These are phyloP conservation scores for Pycnonotus jocosus DNA, from an alignment of 2,113 vertebrate species.

Conservation along the genomic window DNA sequence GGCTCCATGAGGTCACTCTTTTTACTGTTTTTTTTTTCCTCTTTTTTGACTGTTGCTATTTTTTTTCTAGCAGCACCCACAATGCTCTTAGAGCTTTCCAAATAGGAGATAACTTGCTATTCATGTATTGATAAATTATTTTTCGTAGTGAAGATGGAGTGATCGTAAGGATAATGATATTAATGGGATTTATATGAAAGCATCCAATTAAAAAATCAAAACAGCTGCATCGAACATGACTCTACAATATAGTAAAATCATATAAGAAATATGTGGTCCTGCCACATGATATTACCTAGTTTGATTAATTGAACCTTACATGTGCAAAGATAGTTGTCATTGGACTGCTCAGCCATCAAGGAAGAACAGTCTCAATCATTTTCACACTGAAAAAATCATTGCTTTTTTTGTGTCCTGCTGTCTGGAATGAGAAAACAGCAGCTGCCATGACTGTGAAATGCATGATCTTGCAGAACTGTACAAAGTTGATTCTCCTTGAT, in stretches of 20 bases:
- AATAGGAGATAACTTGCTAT: slow-evolving; percentile 6
- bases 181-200: slow-evolving; percentile 24
- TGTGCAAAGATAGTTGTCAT: not conserved
- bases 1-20: not conserved
- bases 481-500: not conserved
- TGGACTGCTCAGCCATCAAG: not conserved
- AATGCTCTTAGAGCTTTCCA: not conserved
- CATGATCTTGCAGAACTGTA: not conserved
- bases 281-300: not conserved
- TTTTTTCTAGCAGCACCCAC: not conserved
- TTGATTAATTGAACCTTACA: slow-evolving; percentile 28
- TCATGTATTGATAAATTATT: not conserved
- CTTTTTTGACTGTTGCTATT: not conserved
- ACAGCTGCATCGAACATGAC: not conserved
- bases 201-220: not conserved
- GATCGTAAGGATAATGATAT: not conserved
- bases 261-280: not conserved
- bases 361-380: slow-evolving; percentile 2
- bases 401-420: not conserved
- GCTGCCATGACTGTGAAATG: not conserved
- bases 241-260: not conserved
- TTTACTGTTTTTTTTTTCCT: not conserved
- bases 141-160: not conserved
- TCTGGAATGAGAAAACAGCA: not conserved
- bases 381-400: not conserved